Base-by-base conservation (phyloP, 2,888 invertebrate species). In the Scelioninae gen. 1 region DNA sequence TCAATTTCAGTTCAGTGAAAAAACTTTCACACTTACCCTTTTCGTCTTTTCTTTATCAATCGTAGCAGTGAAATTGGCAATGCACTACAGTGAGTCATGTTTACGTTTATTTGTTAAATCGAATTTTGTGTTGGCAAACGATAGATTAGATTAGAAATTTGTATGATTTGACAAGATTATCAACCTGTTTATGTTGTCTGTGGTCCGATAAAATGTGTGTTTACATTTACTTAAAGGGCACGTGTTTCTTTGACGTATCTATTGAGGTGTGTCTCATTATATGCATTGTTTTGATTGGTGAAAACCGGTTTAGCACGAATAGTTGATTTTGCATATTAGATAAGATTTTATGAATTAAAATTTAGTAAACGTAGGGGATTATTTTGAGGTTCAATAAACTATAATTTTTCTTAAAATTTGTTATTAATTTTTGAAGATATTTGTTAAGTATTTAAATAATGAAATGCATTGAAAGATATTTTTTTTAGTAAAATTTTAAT, bases 31-130 rank as follows among this genome's bases (percentile, higher is more conserved):
- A 7, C 5, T 53, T 15, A 38, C n/a, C 10, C 72, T 72, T 31
- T 63, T 72, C 11, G 13, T 23, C 0, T 8, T 63, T 34, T 72
- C 72, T 0, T 9, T 63, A n/a, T 31, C 62, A 5, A 62, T 72
- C 13, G 62, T 72, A 43, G 43, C 63, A 53, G 53, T 11, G 0
- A 72, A 72, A 23, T 32, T 72, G 23, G 62, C 40, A 8, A 9
- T 72, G 10, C 31, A 55, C 23, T 72, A 10, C 32, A 62, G 72
- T 72, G 43, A 72, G 72, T 15, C 23, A 23, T 23, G 11, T 43
- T 43, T 43, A 11, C 11, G 5, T 38, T 38, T 38, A 38, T 38
- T 38, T 38, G 38, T 38, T 38, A 9, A 38, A 38, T 1, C 8
- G 8, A 38, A 38, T 38, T 23, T 23, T 23, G 23, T 23, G 23